Evolutionary conservation across 2,797 vertebrate species (phyloP).

Genomic region (Percopsis omiscomaycus): DNA sequence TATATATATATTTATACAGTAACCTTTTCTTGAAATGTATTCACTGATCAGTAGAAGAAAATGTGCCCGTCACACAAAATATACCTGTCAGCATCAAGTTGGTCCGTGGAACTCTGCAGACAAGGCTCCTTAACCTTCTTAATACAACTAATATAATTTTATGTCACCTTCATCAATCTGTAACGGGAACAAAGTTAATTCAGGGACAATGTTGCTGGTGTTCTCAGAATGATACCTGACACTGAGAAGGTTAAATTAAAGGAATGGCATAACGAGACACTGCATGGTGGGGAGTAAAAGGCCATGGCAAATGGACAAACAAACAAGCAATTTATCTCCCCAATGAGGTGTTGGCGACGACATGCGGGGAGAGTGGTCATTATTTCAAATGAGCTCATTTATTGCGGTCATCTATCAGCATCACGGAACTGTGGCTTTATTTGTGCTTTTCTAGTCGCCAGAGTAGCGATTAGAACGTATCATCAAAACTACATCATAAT

Average conservation of each 20-base stretch:
- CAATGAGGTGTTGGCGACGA: conserved; percentile 43
- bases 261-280: neutral
- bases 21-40: no score
- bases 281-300: conserved; percentile 29
- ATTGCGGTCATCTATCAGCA: conserved; percentile 58
- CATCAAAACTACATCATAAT: conserved; percentile 27
- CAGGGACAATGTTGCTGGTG: neutral
- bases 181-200: conserved; percentile 2
- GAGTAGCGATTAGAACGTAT: conserved; percentile 32
- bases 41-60: no score
- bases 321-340: conserved; percentile 49
- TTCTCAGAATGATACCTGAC: neutral
- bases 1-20: no score
- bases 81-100: conserved; percentile 3
- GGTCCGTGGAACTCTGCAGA: neutral
- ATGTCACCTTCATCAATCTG: neutral
- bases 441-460: conserved; percentile 22
- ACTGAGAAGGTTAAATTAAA: conserved; percentile 5
- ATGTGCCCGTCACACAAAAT: neutral
- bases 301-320: conserved; percentile 32
- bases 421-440: conserved; percentile 36
- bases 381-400: conserved; percentile 55
- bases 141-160: neutral
- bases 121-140: conserved; percentile 14
- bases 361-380: conserved; percentile 43